These are phyloP conservation scores for Silvanus unidentatus DNA, from an alignment of 2,888 invertebrate genomes.

Conservation along the genomic window DNA sequence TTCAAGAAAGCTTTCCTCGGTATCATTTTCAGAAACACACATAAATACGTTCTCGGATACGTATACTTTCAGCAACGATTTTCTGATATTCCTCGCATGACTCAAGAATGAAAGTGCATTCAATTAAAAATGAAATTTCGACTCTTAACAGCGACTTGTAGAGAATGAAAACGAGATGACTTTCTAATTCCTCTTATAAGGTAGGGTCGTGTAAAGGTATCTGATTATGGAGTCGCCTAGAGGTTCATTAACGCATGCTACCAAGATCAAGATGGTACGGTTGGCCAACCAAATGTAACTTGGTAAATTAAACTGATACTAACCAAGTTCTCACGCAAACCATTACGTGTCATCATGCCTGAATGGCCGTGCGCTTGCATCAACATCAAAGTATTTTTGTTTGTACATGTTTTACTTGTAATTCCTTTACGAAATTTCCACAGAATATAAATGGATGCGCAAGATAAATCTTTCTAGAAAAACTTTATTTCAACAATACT, in stretches of 20 bases:
- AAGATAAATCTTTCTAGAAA: too few relatives aligned
- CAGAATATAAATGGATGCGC: neutral
- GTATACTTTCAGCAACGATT: too few relatives aligned
- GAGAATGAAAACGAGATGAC: too few relatives aligned
- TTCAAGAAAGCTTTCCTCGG: too few relatives aligned
- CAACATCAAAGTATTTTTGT: slow-evolving; percentile 12
- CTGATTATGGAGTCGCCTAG: slow-evolving; percentile 23
- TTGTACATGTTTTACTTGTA: neutral
- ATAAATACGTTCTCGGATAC: too few relatives aligned
- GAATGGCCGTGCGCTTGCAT: slow-evolving; percentile 7
- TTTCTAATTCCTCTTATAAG: too few relatives aligned
- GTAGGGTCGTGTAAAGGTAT: slow-evolving; percentile 6
- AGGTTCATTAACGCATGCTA: slow-evolving; percentile 27
- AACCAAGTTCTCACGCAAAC: slow-evolving; percentile 20
- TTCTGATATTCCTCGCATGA: too few relatives aligned
- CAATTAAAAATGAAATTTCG: too few relatives aligned
- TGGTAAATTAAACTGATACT: slow-evolving; percentile 17
- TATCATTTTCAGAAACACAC: too few relatives aligned
- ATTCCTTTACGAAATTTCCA: neutral
- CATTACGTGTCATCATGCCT: slow-evolving; percentile 18
- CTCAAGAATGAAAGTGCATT: too few relatives aligned
- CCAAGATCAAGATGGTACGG: slow-evolving; percentile 20
- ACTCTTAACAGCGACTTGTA: too few relatives aligned
- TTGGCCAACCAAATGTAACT: slow-evolving; percentile 22
- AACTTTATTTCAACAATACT: too few relatives aligned